Evolutionary conservation across 1,140 invertebrate species (phyloP).

Genomic region (Cydia fagiglandana): DNA sequence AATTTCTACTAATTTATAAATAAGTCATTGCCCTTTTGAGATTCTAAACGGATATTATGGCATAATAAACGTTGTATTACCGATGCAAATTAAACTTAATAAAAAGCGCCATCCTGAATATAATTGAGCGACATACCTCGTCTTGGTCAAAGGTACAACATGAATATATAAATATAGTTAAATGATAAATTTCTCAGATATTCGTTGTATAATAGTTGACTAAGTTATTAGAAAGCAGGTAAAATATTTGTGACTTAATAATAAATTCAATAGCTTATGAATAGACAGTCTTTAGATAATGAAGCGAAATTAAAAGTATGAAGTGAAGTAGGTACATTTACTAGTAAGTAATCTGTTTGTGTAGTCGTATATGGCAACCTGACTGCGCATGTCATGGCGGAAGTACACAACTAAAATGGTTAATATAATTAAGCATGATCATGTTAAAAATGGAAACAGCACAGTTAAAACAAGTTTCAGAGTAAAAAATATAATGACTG

Average conservation of each 20-base stretch:
- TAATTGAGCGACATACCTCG: slow-evolving; percentile 33
- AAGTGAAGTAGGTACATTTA: slow-evolving; percentile 56
- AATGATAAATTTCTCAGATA: slow-evolving; percentile 60
- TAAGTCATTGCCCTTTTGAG: slow-evolving; percentile 29
- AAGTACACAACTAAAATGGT: not conserved
- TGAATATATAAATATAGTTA: slow-evolving; percentile 29
- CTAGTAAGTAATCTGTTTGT: slow-evolving; percentile 27
- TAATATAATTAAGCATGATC: slow-evolving; percentile 24
- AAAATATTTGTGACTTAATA: slow-evolving; percentile 76
- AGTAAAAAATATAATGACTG: slow-evolving; percentile 17
- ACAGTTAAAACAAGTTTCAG: slow-evolving; percentile 13
- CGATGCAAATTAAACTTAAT: not conserved
- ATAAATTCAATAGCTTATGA: slow-evolving; percentile 74
- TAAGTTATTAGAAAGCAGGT: slow-evolving; percentile 63
- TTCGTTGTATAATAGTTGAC: slow-evolving; percentile 68
- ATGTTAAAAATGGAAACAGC: not conserved
- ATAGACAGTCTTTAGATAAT: slow-evolving; percentile 77
- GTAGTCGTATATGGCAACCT: slow-evolving; percentile 24
- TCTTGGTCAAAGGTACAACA: slow-evolving; percentile 10
- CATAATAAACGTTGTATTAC: slow-evolving; percentile 19
- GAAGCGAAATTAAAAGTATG: slow-evolving; percentile 50
- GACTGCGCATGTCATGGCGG: slow-evolving; percentile 18
- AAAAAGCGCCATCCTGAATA: slow-evolving; percentile 14
- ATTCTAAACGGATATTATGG: slow-evolving; percentile 26
- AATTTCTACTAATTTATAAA: slow-evolving; percentile 26